Conservation (phyloP, 2,888 invertebrate species). For the Plemyria rubiginata region DNA sequence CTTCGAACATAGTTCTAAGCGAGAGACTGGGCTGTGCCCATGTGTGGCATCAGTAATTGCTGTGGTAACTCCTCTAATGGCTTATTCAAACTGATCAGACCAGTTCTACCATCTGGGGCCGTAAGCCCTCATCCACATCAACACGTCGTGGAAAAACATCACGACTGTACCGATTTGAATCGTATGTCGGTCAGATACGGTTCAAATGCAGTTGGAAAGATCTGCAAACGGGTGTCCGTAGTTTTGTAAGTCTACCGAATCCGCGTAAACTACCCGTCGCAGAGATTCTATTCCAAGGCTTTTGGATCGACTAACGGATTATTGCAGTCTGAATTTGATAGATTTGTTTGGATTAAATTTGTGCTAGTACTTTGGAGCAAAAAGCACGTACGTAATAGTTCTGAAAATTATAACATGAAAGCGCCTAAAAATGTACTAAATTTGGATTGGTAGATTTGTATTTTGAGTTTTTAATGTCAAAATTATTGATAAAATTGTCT, state of each 20-base stretch:
- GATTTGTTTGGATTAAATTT: not conserved
- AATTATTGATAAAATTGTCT: not conserved
- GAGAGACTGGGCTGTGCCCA: slow-evolving; percentile 57
- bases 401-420: too few species aligned
- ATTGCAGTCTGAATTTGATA: not conserved
- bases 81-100: slow-evolving; percentile 69
- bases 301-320: not conserved
- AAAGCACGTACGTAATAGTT: too few species aligned
- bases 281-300: not conserved
- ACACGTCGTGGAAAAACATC: slow-evolving; percentile 23
- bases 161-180: slow-evolving; percentile 19
- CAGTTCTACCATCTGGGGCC: slow-evolving; percentile 49
- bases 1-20: slow-evolving; percentile 65
- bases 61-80: slow-evolving; percentile 75
- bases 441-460: too few species aligned
- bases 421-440: too few species aligned
- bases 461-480: too few species aligned
- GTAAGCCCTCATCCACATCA: slow-evolving; percentile 45
- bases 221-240: slow-evolving; percentile 3
- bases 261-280: slow-evolving; percentile 3
- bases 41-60: slow-evolving; percentile 70
- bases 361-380: too few species aligned
- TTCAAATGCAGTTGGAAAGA: slow-evolving; percentile 7
- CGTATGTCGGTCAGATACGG: slow-evolving; percentile 10
- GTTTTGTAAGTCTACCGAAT: slow-evolving; percentile 11